phyloP scores from a whole-genome alignment of 2,113 vertebrate species.

The Circaetus gallicus region DNA sequence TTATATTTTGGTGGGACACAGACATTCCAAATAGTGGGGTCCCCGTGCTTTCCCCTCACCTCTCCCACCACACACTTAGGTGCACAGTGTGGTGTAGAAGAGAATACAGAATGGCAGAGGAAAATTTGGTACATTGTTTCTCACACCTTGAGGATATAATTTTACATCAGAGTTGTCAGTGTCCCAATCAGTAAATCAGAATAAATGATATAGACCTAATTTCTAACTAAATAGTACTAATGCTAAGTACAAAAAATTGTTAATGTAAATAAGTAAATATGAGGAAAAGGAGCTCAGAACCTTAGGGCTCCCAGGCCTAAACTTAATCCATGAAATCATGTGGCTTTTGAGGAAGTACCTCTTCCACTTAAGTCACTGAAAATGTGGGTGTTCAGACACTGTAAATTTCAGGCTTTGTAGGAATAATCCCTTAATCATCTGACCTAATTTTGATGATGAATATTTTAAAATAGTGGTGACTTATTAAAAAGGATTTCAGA shows the following conservation, averaged over 20 bases:
- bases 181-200: background rate
- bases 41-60: background rate
- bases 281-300: background rate
- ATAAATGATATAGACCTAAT: background rate
- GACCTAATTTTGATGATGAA: slow-evolving; percentile 63
- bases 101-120: background rate
- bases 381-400: slow-evolving; percentile 17
- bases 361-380: background rate
- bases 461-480: slow-evolving; percentile 61
- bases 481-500: slow-evolving; percentile 64
- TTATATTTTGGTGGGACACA: background rate
- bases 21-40: background rate
- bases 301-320: background rate
- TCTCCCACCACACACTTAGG: background rate
- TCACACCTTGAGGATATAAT: background rate
- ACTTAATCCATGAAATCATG: background rate
- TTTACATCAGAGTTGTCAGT: background rate
- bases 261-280: background rate
- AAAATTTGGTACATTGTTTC: background rate
- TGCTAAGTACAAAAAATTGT: background rate
- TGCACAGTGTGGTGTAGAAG: background rate
- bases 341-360: background rate
- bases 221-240: background rate
- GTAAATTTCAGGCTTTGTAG: slow-evolving; percentile 45
- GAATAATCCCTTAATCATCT: slow-evolving; percentile 61